A percentile compares a stretch with the other conserved stretches of the same genome.
phyloP scores from a whole-genome alignment of 2,797 vertebrate species.

The Sebastes baramenuke region DNA sequence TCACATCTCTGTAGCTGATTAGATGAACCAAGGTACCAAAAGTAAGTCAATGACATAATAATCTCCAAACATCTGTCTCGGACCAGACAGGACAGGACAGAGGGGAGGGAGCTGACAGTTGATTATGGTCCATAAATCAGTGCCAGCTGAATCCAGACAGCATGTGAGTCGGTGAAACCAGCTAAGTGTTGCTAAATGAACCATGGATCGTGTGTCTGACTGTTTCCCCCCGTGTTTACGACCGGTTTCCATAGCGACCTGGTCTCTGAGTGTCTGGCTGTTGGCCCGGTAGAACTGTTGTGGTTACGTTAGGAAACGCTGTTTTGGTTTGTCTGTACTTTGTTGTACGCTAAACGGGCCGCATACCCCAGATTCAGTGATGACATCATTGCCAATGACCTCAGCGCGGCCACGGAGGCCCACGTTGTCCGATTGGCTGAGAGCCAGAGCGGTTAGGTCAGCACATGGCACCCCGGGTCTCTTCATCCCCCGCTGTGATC shows the following conservation, averaged over 20 bases:
- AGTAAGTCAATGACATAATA: constrained; percentile 44
- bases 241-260: constrained; percentile 88
- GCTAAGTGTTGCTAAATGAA: constrained; percentile 57
- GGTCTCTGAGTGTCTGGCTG: constrained; percentile 87
- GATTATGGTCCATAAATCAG: constrained; percentile 38
- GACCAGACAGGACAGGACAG: constrained; percentile 37
- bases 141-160: constrained; percentile 60
- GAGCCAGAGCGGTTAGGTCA: constrained; percentile 69
- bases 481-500: constrained; percentile 55
- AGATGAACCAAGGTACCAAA: constrained; percentile 42
- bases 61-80: constrained; percentile 54
- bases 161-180: constrained; percentile 57
- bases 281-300: constrained; percentile 88
- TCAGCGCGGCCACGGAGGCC: constrained; percentile 61
- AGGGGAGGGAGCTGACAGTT: constrained; percentile 25
- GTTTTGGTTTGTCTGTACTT: constrained; percentile 79
- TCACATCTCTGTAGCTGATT: constrained; percentile 17
- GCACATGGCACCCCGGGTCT: constrained; percentile 70
- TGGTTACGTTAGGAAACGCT: constrained; percentile 91
- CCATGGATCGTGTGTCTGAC: constrained; percentile 56
- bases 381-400: constrained; percentile 75
- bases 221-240: constrained; percentile 91
- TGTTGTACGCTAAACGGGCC: constrained; percentile 56
- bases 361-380: constrained; percentile 55
- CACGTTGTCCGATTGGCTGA: constrained; percentile 57